Evolutionary conservation across 2,113 vertebrate genomes (phyloP), one percentile per base, ranked within the genome.

Genomic region (Carassius carassius): DNA sequence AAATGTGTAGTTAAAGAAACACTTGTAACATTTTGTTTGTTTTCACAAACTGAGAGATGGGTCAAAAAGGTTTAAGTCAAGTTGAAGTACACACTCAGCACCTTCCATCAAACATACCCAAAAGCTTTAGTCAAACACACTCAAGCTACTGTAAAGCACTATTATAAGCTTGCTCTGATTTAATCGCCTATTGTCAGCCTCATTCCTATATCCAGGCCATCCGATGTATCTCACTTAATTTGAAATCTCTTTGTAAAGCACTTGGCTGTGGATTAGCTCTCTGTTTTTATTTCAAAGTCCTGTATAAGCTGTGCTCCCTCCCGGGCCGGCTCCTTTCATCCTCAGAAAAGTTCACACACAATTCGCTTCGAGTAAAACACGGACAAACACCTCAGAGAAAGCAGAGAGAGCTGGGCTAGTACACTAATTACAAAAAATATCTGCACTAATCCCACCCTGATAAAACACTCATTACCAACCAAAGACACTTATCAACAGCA

Each of bases 401-500:
- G 92, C 92, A 92, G 92, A 91, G 82, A 87, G 92, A 92, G 93
- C 92, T 91, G 91, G 93, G 93, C 92, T 92, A 91, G 87, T 93
- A 93, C 91, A 92, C 92, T 93, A 94, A 94, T 94, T 94, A 93
- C 92, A 94, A 94, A 81, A 74, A 81, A 92, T 93, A 93, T 92
- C 92, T 91, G 89, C 90, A 89, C 92, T 93, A 94, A 95, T 94
- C 93, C 94, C 65, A 80, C 56, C 85, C 87, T 89, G 93, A 95
- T 94, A 95, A 94, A 91, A 94, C 89, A 91, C 92, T 94, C 93
- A 94, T 94, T 94, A 94, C 93, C 94, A 90, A 88, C 90, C 83
- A 62, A 88, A 94, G 92, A 94, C 92, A 94, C 94, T 95, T 93
- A 94, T 94, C 94, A 93, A 92, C 93, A 83, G 90, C 86, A 92